Conservation (phyloP, 2,888 invertebrate species). For the Chrysotoxum bicinctum region DNA sequence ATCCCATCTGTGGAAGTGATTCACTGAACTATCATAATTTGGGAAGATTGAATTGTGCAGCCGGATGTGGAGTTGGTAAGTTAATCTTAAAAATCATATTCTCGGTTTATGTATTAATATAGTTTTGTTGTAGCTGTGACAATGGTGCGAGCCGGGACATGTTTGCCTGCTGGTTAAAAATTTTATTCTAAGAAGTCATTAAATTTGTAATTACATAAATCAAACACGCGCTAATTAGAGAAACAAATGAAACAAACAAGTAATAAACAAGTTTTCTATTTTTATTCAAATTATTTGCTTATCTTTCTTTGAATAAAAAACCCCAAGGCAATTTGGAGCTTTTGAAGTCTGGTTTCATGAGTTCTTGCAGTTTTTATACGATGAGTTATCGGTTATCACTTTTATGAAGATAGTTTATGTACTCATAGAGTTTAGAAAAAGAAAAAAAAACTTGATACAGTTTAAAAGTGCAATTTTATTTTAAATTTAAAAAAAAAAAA, state of each 20-base stretch:
- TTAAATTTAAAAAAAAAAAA: too few species aligned
- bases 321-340: neutral
- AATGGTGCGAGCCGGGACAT: conserved; percentile 59
- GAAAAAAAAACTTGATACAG: too few species aligned
- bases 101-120: neutral
- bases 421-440: too few species aligned
- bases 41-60: conserved; percentile 77
- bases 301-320: neutral
- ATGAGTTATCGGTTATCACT: neutral
- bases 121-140: conserved; percentile 40
- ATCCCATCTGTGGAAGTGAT: conserved; percentile 80
- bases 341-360: neutral
- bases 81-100: conserved; percentile 14
- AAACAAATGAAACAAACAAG: neutral
- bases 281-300: neutral
- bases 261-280: conserved; percentile 10
- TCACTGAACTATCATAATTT: conserved; percentile 77
- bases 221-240: conserved; percentile 5
- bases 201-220: neutral
- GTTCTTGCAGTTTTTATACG: neutral
- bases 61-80: conserved; percentile 78
- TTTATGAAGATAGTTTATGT: too few species aligned
- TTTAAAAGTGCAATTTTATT: too few species aligned
- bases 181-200: neutral
- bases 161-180: conserved; percentile 30